These are phyloP conservation scores for Drosophila paulistorum DNA, from an alignment of 1,140 invertebrate species.

Conservation along the genomic window DNA sequence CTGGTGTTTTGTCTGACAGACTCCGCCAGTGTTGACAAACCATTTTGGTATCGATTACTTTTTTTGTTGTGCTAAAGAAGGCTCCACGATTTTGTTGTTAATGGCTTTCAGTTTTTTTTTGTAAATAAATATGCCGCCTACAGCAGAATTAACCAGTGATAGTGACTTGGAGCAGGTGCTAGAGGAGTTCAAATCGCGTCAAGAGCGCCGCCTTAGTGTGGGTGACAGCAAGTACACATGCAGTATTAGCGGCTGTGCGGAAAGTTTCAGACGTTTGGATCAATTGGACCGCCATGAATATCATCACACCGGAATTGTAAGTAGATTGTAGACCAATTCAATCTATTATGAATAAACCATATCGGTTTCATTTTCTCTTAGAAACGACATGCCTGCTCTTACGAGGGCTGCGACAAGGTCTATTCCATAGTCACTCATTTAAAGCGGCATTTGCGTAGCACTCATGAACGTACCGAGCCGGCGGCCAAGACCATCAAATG, in stretches of 20 bases:
- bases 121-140: constrained; percentile 57
- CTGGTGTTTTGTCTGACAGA: too few species aligned
- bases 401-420: constrained; percentile 68
- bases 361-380: constrained; percentile 7
- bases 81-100: not conserved
- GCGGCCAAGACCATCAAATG: constrained; percentile 64
- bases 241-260: constrained; percentile 51
- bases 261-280: constrained; percentile 69
- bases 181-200: constrained; percentile 47
- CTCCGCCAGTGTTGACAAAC: too few species aligned
- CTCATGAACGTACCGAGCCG: constrained; percentile 56
- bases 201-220: constrained; percentile 47
- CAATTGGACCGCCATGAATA: constrained; percentile 80
- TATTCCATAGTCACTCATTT: constrained; percentile 75
- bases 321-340: not conserved
- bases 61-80: too few species aligned
- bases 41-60: too few species aligned
- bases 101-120: not conserved
- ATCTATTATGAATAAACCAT: not conserved
- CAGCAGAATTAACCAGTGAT: constrained; percentile 58
- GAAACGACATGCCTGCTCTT: constrained; percentile 74
- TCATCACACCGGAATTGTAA: constrained; percentile 76
- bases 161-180: constrained; percentile 73
- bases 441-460: constrained; percentile 70
- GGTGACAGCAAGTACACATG: constrained; percentile 66